Evolutionary conservation across 2,797 vertebrate species (phyloP).

Genomic region (Anabacerthia variegaticeps): DNA sequence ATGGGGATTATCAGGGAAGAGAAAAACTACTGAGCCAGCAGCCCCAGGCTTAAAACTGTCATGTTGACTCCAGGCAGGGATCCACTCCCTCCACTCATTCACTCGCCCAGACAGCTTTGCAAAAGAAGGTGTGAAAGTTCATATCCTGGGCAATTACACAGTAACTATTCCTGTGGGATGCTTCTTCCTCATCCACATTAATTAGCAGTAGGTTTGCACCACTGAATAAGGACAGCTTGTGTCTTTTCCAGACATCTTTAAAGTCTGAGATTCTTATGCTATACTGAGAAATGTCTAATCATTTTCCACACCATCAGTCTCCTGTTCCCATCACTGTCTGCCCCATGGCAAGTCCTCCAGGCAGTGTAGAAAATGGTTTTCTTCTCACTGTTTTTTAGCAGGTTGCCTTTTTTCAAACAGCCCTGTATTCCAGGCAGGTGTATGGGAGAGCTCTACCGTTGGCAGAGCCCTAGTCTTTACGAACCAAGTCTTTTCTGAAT

Average conservation of each 20-base stretch:
- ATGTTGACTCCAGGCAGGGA: neutral
- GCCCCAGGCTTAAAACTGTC: neutral
- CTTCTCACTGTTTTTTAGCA: neutral
- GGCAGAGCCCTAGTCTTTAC: neutral
- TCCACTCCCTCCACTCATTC: neutral
- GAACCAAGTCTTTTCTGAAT: neutral
- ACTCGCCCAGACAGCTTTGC: fast-evolving
- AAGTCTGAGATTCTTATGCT: neutral
- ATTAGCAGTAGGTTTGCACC: neutral
- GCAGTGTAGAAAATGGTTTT: neutral
- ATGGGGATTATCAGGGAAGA: neutral
- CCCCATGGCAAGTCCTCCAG: fast-evolving
- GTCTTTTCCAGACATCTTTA: neutral
- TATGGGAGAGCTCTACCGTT: neutral
- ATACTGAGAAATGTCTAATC: neutral
- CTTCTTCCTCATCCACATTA: neutral
- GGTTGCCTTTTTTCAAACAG: neutral
- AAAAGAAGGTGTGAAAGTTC: neutral
- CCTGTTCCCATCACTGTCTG: neutral
- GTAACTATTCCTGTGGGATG: neutral
- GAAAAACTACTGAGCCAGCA: constrained; percentile 22
- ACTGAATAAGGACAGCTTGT: neutral
- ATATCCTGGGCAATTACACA: neutral
- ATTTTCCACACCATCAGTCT: neutral
- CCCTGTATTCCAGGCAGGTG: neutral